Base-by-base conservation (phyloP, 2,113 vertebrate genomes). In the Lucifuga dentata region DNA sequence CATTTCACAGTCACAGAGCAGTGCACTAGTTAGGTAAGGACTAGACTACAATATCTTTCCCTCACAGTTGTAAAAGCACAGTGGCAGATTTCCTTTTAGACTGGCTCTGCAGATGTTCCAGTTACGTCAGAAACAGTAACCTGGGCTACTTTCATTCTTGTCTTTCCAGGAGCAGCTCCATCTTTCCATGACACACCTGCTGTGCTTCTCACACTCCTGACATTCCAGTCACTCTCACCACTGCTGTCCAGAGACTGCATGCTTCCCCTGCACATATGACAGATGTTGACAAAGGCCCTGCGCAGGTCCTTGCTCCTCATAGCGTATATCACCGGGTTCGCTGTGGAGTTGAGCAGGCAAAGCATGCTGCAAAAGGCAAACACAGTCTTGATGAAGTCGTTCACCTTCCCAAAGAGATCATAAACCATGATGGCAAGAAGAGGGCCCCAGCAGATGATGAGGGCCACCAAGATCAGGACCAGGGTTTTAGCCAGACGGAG, bases 361-460 rank as follows among this genome's bases (percentile, higher is more conserved):
- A 99, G 95, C 95, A 99, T 98, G 83, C 94, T 95, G 90, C 97
- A 98, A 92, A 99, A 99, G 4, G 98, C 98, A 78, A 99, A 99
- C 72, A 98, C 89, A 1, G 96, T 98, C 94, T 98, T 98, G 81
- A 96, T 92, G 69, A 95, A 93, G 86, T 99, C 95, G 72, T 96
- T 95, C 94, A 99, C 97, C 91, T 95, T 97, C 83, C 97, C 96
- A 72, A 99, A 98, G 77, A 99, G 95, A 69, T 99, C 98, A 0
- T 98, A 98, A 11, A 97, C 94, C 98, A 99, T 99, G 88, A 99
- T 98, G 11, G 95, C 93, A 0, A 99, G 92, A 16, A 99, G 93
- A 24, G 98, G 97, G 69, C 98, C 98, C 98, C 98, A 99, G 92
- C 97, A 99, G 92, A 99, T 97, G 86, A 99, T 96, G 86, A 99